A percentile compares a stretch with the other conserved stretches of the same genome.
Conservation (phyloP, 2,113 vertebrate genomes). For the Mirounga angustirostris region DNA sequence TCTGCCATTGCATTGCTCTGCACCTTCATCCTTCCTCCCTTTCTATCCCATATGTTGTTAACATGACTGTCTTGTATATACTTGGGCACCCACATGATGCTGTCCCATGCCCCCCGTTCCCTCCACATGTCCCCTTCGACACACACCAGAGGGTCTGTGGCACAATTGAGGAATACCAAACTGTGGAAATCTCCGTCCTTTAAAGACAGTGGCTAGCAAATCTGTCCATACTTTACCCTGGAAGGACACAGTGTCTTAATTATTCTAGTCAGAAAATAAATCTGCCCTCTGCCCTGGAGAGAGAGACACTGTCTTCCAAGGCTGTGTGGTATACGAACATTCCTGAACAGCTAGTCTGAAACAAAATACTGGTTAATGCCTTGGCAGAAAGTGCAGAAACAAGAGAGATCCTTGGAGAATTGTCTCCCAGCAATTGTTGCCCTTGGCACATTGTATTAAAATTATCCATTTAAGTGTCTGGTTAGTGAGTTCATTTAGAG, state of each 20-base stretch:
- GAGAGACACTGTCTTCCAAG: neutral
- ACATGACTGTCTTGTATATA: neutral
- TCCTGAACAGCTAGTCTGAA: conserved; percentile 29
- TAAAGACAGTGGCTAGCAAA: neutral
- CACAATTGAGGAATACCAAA: neutral
- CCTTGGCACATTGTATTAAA: conserved; percentile 21
- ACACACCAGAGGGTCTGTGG: neutral
- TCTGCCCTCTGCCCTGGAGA: neutral
- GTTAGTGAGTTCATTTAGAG: conserved; percentile 25
- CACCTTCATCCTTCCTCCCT: neutral
- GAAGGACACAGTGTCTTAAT: neutral
- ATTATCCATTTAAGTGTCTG: conserved; percentile 28
- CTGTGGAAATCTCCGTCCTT: neutral
- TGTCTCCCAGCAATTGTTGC: neutral
- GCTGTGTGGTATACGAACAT: neutral
- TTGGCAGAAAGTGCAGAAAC: conserved; percentile 9
- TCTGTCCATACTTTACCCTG: neutral
- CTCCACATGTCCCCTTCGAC: too few species aligned
- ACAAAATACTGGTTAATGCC: neutral
- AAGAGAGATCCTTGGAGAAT: neutral
- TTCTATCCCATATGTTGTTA: neutral
- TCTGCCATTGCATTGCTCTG: neutral
- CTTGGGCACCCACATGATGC: fast-evolving
- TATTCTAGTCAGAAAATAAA: neutral
- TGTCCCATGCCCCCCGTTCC: neutral